phyloP scores from a whole-genome alignment of 2,888 invertebrate species.

The Heliothis peltigera region DNA sequence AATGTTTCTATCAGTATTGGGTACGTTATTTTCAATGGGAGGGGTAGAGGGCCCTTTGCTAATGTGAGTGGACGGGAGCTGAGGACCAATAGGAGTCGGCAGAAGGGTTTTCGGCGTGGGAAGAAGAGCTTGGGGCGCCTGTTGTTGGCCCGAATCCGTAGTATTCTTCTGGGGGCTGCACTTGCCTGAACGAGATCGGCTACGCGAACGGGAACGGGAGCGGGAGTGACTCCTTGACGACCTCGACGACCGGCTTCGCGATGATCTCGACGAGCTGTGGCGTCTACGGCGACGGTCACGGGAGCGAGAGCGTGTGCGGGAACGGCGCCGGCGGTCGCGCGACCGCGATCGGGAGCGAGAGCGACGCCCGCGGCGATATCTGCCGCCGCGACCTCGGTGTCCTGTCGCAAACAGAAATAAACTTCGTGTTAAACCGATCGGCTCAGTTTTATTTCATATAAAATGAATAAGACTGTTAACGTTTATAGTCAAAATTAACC shows the following conservation, averaged over 20 bases:
- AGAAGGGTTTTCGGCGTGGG: conserved; percentile 75
- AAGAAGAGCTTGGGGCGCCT: conserved; percentile 73
- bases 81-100: conserved; percentile 80
- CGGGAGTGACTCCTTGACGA: conserved; percentile 82
- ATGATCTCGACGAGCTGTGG: conserved; percentile 84
- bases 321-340: conserved; percentile 74
- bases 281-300: conserved; percentile 84
- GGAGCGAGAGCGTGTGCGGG: conserved; percentile 74
- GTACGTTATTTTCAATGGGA: conserved; percentile 43
- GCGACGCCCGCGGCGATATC: conserved; percentile 80
- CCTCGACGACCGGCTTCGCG: conserved; percentile 83
- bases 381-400: conserved; percentile 83
- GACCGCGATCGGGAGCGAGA: conserved; percentile 79
- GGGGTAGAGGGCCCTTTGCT: conserved; percentile 70
- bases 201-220: conserved; percentile 84
- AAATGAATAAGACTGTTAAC: no score
- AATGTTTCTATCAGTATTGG: conserved; percentile 42
- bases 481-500: no score
- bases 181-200: conserved; percentile 89
- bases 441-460: no score
- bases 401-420: conserved; percentile 65
- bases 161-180: conserved; percentile 84
- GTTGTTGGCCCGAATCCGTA: conserved; percentile 74
- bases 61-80: conserved; percentile 65
- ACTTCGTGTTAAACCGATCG: neutral